Conservation (phyloP, 2,888 invertebrate genomes). For the Polymixis flavicincta region DNA sequence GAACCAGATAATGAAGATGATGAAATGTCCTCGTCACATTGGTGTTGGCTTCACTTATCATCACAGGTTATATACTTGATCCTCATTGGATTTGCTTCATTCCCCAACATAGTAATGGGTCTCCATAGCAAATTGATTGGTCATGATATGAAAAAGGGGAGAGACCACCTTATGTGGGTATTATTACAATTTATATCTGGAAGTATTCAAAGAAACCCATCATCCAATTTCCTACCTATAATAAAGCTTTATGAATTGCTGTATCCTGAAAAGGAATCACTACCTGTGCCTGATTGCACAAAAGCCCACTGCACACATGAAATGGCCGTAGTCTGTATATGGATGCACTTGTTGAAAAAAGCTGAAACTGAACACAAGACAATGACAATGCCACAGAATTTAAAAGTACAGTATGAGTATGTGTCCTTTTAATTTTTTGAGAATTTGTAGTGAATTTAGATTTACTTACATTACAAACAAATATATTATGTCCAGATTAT, state of each 20-base stretch:
- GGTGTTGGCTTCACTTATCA: constrained; percentile 98
- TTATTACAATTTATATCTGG: constrained; percentile 99
- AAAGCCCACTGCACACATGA: constrained; percentile 96
- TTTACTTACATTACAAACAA: background rate
- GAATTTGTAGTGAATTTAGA: constrained; percentile 5
- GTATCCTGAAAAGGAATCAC: constrained; percentile 97
- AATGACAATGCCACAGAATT: constrained; percentile 95
- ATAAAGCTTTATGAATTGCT: constrained; percentile 97
- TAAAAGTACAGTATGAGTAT: constrained; percentile 96
- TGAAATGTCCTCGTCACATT: constrained; percentile 92
- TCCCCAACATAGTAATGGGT: constrained; percentile 97
- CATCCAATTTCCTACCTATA: constrained; percentile 96
- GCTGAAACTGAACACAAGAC: constrained; percentile 96
- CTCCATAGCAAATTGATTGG: constrained; percentile 96
- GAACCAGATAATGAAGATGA: constrained; percentile 92
- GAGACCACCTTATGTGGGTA: constrained; percentile 99
- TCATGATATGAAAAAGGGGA: constrained; percentile 95
- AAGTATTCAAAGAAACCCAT: constrained; percentile 97
- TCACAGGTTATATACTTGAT: constrained; percentile 98
- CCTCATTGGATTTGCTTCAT: constrained; percentile 97
- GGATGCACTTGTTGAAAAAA: constrained; percentile 98
- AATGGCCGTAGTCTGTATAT: constrained; percentile 98
- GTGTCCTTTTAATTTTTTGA: constrained; percentile 69
- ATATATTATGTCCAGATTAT: background rate
- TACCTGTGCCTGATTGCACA: constrained; percentile 97